Evolutionary conservation across 2,113 vertebrate genomes (phyloP), one percentile per base, ranked within the genome.

Genomic region (Dascyllus trimaculatus): DNA sequence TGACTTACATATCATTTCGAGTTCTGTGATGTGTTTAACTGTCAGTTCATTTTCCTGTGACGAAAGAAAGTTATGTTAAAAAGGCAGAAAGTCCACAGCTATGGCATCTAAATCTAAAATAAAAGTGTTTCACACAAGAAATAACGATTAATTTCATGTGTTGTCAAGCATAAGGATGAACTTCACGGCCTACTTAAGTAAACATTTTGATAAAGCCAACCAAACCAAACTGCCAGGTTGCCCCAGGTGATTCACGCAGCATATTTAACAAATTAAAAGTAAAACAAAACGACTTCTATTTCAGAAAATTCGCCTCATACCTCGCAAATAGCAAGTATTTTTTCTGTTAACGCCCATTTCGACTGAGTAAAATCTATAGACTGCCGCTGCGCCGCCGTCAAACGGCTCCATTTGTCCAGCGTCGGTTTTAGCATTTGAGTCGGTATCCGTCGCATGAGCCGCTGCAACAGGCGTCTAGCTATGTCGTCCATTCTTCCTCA

Each of bases 1-100:
- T 4, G 2, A 88, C 97, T 98, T 93, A 99, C 98, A 95, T 32
- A 95, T 87, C 62, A 99, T 94, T 65, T 99, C 98, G 25, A 99
- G 91, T 62, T 94, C 88, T 59, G 96, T 94, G 51, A 96, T 92
- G 10, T 97, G 95, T 71, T 94, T 94, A 25, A 96, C 29, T 10
- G 76, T 83, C 58, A 94, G 90, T 26, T 40, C 64, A 19, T 93
- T 96, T 73, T 95, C 93, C 98, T 99, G 83, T 11, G 45, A 49
- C 51, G 67, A 43, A 26, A 59, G 56, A 1, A 64, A 5, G 4
- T 1, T 1, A 43, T 0, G 14, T 63, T 49, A 32, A 29, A 22
- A 17, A 29, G 29, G 29, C 14, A 25, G 2, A 8, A 11, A 1
- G 17, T 9, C 0, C 5, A 53, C 14, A 49, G 4, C 25, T 22